phyloP scores from a whole-genome alignment of 2,797 vertebrate species.

The Echiichthys vipera region DNA sequence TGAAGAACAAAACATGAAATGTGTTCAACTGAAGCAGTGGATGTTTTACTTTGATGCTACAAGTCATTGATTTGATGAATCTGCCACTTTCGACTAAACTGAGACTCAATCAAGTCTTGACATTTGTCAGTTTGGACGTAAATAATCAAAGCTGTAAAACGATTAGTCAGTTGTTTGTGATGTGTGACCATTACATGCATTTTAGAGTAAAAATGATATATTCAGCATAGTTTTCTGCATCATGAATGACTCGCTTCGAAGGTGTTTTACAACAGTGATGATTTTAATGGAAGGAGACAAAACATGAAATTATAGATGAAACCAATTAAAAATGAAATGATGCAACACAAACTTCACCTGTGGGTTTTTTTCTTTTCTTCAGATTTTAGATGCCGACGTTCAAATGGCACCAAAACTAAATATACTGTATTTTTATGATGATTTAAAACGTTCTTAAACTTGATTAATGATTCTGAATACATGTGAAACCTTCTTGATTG shows the following conservation, averaged over 20 bases:
- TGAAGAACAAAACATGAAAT: not conserved
- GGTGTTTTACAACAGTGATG: not conserved
- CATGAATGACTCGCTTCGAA: not conserved
- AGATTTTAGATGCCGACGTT: not conserved
- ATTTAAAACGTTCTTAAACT: not conserved
- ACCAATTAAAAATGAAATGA: conserved; percentile 20
- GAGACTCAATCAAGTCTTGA: not conserved
- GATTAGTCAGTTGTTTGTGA: not conserved
- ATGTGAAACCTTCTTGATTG: no score
- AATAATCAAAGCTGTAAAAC: not conserved
- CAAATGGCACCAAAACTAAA: not conserved
- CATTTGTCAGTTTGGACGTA: not conserved
- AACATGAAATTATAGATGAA: no score
- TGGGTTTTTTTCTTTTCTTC: not conserved
- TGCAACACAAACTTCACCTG: not conserved
- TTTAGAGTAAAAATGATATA: not conserved
- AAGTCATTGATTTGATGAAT: not conserved
- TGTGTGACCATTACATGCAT: not conserved
- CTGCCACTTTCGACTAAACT: no score
- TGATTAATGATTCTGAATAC: accelerated
- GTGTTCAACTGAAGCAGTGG: not conserved
- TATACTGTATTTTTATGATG: not conserved
- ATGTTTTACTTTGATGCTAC: not conserved
- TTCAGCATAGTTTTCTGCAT: not conserved
- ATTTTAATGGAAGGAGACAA: no score